Evolutionary conservation across 1,140 invertebrate species (phyloP).

Genomic region (Lanistes nyassanus): DNA sequence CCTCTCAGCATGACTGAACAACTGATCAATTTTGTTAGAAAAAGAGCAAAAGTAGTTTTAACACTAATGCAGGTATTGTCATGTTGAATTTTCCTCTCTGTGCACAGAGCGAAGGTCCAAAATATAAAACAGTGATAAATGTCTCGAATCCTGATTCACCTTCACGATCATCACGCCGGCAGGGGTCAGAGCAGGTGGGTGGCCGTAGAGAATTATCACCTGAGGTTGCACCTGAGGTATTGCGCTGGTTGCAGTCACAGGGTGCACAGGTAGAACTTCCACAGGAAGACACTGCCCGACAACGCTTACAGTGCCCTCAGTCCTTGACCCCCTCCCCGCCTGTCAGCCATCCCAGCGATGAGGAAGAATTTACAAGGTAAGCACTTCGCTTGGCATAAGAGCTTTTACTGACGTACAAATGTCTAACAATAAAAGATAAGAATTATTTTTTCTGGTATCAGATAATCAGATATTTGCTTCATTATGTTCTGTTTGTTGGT

Average conservation of each 20-base stretch:
- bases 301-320: neutral
- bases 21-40: no score
- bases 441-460: neutral
- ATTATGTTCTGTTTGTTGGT: neutral
- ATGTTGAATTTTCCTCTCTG: neutral
- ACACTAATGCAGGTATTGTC: slow-evolving; percentile 30
- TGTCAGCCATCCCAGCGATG: slow-evolving; percentile 51
- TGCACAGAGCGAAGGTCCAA: neutral
- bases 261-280: slow-evolving; percentile 7
- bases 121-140: slow-evolving; percentile 16
- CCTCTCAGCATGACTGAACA: no score
- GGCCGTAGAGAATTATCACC: slow-evolving; percentile 17
- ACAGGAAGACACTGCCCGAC: slow-evolving; percentile 17
- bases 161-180: slow-evolving; percentile 21
- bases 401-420: neutral
- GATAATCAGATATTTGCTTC: neutral
- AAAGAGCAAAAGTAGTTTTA: slow-evolving; percentile 39
- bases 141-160: neutral
- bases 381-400: neutral
- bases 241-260: slow-evolving; percentile 23
- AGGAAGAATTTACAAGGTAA: slow-evolving; percentile 30
- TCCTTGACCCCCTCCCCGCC: slow-evolving; percentile 47
- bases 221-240: slow-evolving; percentile 16
- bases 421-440: no score
- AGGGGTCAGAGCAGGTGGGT: neutral